Evolutionary conservation across 2,888 invertebrate genomes (phyloP).

Genomic region (Lithophane socia): DNA sequence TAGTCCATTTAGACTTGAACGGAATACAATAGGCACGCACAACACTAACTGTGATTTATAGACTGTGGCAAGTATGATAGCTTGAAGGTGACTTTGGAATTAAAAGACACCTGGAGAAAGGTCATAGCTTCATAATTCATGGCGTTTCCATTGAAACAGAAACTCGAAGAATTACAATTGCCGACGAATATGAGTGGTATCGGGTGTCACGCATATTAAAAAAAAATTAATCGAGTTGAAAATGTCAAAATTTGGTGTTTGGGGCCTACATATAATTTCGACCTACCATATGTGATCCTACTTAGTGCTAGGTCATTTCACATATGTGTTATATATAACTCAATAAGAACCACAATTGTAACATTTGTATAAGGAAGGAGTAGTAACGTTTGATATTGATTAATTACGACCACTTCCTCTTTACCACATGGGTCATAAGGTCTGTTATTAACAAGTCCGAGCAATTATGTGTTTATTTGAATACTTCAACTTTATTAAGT

Average conservation of each 20-base stretch:
- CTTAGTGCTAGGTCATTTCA: background rate
- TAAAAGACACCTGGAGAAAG: conserved; percentile 47
- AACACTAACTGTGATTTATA: conserved; percentile 51
- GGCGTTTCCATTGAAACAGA: conserved; percentile 22
- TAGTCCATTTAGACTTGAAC: conserved; percentile 28
- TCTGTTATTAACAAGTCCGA: conserved; percentile 23
- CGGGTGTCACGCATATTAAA: background rate
- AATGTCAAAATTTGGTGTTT: background rate
- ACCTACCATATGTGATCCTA: background rate
- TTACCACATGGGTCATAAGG: conserved; percentile 25
- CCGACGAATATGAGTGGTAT: conserved; percentile 9
- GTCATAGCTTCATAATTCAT: conserved; percentile 45
- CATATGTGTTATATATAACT: background rate
- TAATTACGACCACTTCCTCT: conserved; percentile 47
- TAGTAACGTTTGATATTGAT: conserved; percentile 33
- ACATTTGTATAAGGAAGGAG: conserved; percentile 35
- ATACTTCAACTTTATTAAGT: background rate
- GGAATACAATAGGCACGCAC: conserved; percentile 44
- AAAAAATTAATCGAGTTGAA: background rate
- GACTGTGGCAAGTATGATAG: conserved; percentile 28
- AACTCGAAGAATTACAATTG: conserved; percentile 6
- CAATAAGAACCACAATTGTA: background rate
- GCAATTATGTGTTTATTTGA: conserved; percentile 4
- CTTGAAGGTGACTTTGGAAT: conserved; percentile 54
- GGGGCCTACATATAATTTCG: background rate